phyloP scores from a whole-genome alignment of 2,888 invertebrate species.

The Prosopocoilus inquinatus region DNA sequence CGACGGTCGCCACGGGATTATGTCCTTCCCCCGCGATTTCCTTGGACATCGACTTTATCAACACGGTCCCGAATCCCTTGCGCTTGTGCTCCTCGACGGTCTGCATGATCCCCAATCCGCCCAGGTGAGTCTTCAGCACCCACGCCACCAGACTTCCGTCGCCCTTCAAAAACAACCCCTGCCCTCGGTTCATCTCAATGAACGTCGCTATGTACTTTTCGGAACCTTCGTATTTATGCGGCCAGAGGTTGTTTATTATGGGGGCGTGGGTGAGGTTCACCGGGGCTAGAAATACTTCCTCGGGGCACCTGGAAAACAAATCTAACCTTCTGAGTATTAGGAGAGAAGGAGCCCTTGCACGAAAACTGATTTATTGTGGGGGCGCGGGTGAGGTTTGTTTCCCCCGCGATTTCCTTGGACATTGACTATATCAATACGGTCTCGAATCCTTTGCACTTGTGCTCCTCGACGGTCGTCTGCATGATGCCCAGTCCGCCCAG shows the following conservation, averaged over 20 bases:
- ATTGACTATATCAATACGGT: too few relatives aligned
- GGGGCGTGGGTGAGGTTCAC: slow-evolving; percentile 13
- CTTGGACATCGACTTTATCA: slow-evolving; percentile 2
- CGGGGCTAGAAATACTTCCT: slow-evolving; percentile 16
- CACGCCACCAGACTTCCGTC: slow-evolving; percentile 4
- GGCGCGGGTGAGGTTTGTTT: too few relatives aligned
- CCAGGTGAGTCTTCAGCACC: slow-evolving; percentile 4
- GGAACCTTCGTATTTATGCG: slow-evolving; percentile 26
- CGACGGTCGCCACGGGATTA: background rate
- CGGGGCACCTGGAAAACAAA: slow-evolving; percentile 10
- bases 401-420: too few relatives aligned
- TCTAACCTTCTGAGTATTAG: background rate
- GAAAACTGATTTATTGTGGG: too few relatives aligned
- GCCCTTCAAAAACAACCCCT: slow-evolving; percentile 3
- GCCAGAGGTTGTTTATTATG: slow-evolving; percentile 26
- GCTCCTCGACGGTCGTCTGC: too few relatives aligned
- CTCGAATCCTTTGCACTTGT: too few relatives aligned
- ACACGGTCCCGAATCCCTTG: slow-evolving; percentile 5
- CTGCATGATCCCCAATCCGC: slow-evolving; percentile 1
- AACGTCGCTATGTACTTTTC: slow-evolving; percentile 9
- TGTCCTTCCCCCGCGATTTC: slow-evolving; percentile 5
- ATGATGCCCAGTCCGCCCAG: too few relatives aligned
- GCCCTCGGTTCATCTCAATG: slow-evolving; percentile 1
- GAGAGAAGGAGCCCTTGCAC: too few relatives aligned
- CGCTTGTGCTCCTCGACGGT: slow-evolving; percentile 1